Evolutionary conservation across 2,888 invertebrate genomes (phyloP).

Genomic region (Andrena dorsata): DNA sequence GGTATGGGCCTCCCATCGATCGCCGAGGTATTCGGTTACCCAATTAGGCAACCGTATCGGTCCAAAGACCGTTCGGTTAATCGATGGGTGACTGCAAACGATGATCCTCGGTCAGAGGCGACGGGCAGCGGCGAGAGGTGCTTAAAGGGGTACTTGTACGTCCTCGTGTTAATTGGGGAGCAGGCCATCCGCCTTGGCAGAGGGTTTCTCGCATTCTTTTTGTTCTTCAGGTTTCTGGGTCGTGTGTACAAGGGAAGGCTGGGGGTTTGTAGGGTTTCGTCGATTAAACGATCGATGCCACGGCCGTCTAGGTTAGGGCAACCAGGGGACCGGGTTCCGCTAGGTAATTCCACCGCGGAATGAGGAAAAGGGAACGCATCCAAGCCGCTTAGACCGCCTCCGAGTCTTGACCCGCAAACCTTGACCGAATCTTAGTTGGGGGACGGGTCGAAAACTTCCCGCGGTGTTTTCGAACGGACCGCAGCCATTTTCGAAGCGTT

Average conservation of each 20-base stretch:
- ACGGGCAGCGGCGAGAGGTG: too few relatives aligned
- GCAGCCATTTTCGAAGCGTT: not conserved
- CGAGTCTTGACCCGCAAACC: slow-evolving; percentile 43
- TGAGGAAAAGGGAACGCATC: slow-evolving; percentile 22
- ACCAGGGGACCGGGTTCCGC: slow-evolving; percentile 22
- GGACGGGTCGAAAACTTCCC: not conserved
- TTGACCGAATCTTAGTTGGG: slow-evolving; percentile 32
- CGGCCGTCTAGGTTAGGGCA: slow-evolving; percentile 23
- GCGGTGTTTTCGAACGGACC: not conserved
- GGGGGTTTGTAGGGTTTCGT: slow-evolving; percentile 24
- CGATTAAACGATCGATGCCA: slow-evolving; percentile 38
- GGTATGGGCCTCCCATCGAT: not conserved
- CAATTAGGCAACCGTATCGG: not conserved
- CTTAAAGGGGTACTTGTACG: not conserved
- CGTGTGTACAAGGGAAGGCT: not conserved
- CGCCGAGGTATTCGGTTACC: not conserved
- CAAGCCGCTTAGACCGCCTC: slow-evolving; percentile 31
- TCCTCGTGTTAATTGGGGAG: slow-evolving; percentile 1
- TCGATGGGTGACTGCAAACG: not conserved
- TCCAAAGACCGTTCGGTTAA: not conserved
- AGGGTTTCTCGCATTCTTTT: not conserved
- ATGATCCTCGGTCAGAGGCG: not conserved
- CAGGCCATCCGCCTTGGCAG: slow-evolving; percentile 13
- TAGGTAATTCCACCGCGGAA: not conserved
- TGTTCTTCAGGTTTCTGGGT: slow-evolving; percentile 38